Evolutionary conservation across 2,113 vertebrate genomes (phyloP).

Genomic region (Protobothrops flavoviridis): DNA sequence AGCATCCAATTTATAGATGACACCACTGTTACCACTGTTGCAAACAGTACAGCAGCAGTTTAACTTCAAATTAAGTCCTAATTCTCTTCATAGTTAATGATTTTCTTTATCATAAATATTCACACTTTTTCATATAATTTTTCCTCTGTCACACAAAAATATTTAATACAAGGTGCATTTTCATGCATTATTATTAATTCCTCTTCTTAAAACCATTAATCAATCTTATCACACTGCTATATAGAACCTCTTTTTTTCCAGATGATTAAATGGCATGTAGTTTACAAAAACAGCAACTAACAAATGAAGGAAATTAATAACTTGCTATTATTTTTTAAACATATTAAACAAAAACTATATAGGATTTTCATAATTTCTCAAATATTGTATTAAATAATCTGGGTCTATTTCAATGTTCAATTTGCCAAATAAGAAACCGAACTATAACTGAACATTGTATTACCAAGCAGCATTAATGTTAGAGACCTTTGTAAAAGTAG

Average conservation of each 20-base stretch:
- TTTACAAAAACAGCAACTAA: slow-evolving; percentile 74
- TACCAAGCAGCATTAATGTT: slow-evolving; percentile 69
- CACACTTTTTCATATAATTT: slow-evolving; percentile 66
- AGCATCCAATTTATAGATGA: slow-evolving; percentile 46
- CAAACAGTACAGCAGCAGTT: slow-evolving; percentile 50
- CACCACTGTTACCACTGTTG: slow-evolving; percentile 47
- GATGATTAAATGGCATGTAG: slow-evolving; percentile 65
- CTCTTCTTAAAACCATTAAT: slow-evolving; percentile 65
- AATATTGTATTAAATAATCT: slow-evolving; percentile 60
- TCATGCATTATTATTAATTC: slow-evolving; percentile 71
- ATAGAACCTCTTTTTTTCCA: slow-evolving; percentile 63
- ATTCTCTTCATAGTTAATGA: slow-evolving; percentile 47
- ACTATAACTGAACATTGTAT: slow-evolving; percentile 58
- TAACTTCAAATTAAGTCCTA: slow-evolving; percentile 69
- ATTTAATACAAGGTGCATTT: slow-evolving; percentile 74
- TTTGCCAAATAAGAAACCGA: slow-evolving; percentile 61
- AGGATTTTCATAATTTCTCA: slow-evolving; percentile 65
- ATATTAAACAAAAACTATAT: slow-evolving; percentile 46
- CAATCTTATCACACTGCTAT: slow-evolving; percentile 61
- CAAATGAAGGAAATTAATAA: slow-evolving; percentile 68
- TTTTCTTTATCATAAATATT: slow-evolving; percentile 73
- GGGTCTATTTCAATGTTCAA: slow-evolving; percentile 67
- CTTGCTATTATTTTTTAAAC: slow-evolving; percentile 55
- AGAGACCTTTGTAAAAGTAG: slow-evolving; percentile 68
- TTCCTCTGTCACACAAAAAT: slow-evolving; percentile 76